Conservation (phyloP, 2,888 invertebrate genomes). For the Oeneis ivallda region DNA sequence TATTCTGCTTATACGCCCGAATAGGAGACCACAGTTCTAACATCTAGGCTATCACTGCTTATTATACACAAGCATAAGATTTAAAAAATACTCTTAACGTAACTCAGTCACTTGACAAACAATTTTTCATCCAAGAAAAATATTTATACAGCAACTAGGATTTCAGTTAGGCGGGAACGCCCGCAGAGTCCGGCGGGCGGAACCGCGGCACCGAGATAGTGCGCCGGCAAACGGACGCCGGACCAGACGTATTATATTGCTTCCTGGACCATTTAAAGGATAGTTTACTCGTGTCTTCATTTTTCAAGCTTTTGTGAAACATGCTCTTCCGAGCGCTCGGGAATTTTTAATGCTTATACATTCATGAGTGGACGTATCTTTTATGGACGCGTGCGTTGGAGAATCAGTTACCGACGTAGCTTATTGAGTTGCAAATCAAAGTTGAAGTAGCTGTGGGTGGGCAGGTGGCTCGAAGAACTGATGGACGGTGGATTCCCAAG, state of each 20-base stretch:
- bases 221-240: conserved; percentile 33
- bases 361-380: neutral
- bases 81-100: no score
- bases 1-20: no score
- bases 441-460: no score
- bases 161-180: conserved; percentile 19
- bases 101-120: conserved; percentile 2
- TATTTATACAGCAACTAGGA: conserved; percentile 17
- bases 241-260: conserved; percentile 38
- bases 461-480: no score
- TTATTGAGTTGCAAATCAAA: no score
- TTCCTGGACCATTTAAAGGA: conserved; percentile 44
- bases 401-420: no score
- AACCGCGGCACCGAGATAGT: conserved; percentile 17
- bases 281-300: conserved; percentile 41
- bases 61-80: no score
- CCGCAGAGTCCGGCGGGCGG: conserved; percentile 17
- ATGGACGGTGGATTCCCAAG: no score
- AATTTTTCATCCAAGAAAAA: conserved; percentile 23
- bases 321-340: conserved; percentile 38
- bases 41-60: no score
- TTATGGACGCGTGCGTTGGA: no score
- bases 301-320: conserved; percentile 41
- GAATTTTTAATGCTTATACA: conserved; percentile 39
- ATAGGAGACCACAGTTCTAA: no score